Percentiles rank a stretch among this genome's conserved stretches.
Conservation (phyloP, 2,888 invertebrate genomes). For the Caenorhabditis wallacei region DNA sequence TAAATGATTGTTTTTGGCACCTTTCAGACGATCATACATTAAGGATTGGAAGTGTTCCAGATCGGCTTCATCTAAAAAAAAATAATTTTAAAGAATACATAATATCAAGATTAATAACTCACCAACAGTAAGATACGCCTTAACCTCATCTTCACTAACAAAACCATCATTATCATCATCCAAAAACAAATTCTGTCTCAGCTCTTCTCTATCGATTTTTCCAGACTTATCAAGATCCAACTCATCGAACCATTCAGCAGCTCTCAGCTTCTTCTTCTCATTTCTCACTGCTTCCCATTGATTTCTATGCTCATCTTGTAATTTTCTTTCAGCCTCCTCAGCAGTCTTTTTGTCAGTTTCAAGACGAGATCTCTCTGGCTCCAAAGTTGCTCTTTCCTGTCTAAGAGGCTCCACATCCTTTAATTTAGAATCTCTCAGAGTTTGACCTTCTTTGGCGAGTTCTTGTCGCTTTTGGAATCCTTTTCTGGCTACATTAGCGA, state of each 20-base stretch:
- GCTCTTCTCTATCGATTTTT: slow-evolving; percentile 86
- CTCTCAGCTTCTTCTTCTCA: slow-evolving; percentile 77
- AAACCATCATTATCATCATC: slow-evolving; percentile 93
- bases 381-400: slow-evolving; percentile 88
- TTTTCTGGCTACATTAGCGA: slow-evolving; percentile 88
- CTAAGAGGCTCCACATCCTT: slow-evolving; percentile 87
- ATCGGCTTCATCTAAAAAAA: slow-evolving; percentile 72
- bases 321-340: slow-evolving; percentile 87
- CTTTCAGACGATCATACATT: slow-evolving; percentile 69
- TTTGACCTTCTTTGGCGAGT: slow-evolving; percentile 89
- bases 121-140: slow-evolving; percentile 73
- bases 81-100: not conserved
- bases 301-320: slow-evolving; percentile 86
- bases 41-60: slow-evolving; percentile 78
- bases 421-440: slow-evolving; percentile 86
- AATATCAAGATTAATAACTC: not conserved
- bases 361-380: slow-evolving; percentile 86
- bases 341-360: slow-evolving; percentile 86
- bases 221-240: slow-evolving; percentile 91
- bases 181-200: slow-evolving; percentile 88
- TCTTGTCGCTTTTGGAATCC: slow-evolving; percentile 90
- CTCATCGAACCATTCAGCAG: slow-evolving; percentile 87
- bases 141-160: slow-evolving; percentile 92
- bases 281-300: slow-evolving; percentile 87
- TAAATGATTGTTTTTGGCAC: slow-evolving; percentile 61